Percentiles rank a stretch among this genome's conserved stretches.
Conservation (phyloP, 23 tunicate species). For the Halocynthia roretzi region DNA sequence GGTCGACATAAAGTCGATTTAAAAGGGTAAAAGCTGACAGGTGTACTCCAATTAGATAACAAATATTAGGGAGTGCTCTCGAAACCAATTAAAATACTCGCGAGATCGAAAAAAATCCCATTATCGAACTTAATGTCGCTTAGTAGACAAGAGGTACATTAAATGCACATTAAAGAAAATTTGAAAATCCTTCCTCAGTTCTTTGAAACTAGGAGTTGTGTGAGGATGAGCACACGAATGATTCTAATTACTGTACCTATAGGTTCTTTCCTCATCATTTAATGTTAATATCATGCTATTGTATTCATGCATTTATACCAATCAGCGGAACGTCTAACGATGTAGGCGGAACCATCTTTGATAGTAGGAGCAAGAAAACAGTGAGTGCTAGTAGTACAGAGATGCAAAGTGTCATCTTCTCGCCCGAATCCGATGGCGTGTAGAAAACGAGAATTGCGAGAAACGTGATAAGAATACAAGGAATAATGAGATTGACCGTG, state of each 20-base stretch:
- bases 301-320: conserved; percentile 27
- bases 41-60: no score
- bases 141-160: no score
- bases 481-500: conserved; percentile 90
- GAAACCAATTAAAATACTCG: no score
- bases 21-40: no score
- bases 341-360: conserved; percentile 97
- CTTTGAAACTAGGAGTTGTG: not conserved
- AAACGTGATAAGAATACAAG: conserved; percentile 93
- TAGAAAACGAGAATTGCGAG: conserved; percentile 93
- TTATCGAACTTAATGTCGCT: no score
- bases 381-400: conserved; percentile 96
- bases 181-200: not conserved
- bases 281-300: not conserved
- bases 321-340: conserved; percentile 95
- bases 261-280: no score
- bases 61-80: no score
- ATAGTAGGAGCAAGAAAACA: conserved; percentile 89
- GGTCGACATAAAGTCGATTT: no score
- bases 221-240: no score
- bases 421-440: conserved; percentile 98
- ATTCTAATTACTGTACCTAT: no score
- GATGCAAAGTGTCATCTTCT: conserved; percentile 98
- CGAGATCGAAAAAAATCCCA: no score
- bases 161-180: no score